Evolutionary conservation across 2,113 vertebrate species (phyloP).

Genomic region (Poecile atricapillus): DNA sequence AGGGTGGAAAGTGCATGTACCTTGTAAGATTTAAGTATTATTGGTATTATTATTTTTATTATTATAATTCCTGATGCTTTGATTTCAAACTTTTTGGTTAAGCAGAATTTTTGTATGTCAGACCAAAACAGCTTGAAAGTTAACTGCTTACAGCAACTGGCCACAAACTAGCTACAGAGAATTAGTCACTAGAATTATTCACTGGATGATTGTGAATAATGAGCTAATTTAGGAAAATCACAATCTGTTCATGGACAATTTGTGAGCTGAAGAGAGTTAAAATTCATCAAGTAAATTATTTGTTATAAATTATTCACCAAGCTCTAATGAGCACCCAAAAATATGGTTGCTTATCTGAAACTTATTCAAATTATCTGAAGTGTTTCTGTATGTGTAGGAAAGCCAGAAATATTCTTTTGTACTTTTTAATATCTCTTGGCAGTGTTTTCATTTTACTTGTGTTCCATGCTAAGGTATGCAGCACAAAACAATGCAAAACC

Average conservation of each 20-base stretch:
- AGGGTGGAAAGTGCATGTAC: background rate
- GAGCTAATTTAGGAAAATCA: conserved; percentile 60
- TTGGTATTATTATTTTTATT: background rate
- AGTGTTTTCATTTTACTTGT: background rate
- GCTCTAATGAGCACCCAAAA: conserved; percentile 50
- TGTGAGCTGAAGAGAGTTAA: conserved; percentile 45
- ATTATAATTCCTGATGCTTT: background rate
- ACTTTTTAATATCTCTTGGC: background rate
- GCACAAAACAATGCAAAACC: background rate
- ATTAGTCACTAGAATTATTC: conserved; percentile 27
- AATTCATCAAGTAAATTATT: conserved; percentile 64
- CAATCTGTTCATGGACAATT: conserved; percentile 61
- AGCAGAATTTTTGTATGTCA: background rate
- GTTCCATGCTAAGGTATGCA: background rate
- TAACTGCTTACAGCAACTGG: conserved; percentile 20
- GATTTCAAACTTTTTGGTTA: background rate
- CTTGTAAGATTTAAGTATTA: background rate
- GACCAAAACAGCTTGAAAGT: background rate
- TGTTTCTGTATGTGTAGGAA: background rate
- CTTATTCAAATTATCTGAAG: background rate
- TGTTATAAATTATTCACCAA: conserved; percentile 63
- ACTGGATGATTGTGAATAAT: conserved; percentile 55
- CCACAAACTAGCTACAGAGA: background rate
- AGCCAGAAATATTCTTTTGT: background rate
- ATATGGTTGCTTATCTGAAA: conserved; percentile 40